phyloP scores from a whole-genome alignment of 2,113 vertebrate species.

The Dissostichus mawsoni region DNA sequence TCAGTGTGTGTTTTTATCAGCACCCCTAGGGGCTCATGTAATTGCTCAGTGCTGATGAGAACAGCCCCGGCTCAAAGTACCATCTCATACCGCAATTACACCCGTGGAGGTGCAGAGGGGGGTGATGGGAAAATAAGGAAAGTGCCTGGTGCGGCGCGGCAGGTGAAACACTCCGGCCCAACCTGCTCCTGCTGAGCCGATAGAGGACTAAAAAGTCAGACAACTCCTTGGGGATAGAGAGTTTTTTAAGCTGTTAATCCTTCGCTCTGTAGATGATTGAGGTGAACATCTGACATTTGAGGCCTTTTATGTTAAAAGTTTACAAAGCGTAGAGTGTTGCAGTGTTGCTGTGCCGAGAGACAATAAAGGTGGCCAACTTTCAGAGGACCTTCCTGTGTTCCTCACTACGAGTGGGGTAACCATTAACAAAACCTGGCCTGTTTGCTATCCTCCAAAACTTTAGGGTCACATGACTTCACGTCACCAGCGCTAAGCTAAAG shows the following conservation, averaged over 20 bases:
- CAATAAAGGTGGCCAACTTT: slow-evolving; percentile 40
- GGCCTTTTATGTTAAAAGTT: slow-evolving; percentile 55
- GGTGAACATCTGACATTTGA: slow-evolving; percentile 72
- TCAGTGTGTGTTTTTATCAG: slow-evolving; percentile 69
- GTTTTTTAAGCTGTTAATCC: slow-evolving; percentile 64
- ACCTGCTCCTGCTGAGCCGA: slow-evolving; percentile 31
- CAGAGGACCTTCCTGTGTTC: slow-evolving; percentile 3
- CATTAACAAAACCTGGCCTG: too few species aligned
- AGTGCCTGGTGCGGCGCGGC: not conserved
- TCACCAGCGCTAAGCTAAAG: too few species aligned
- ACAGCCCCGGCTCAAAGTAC: slow-evolving; percentile 57
- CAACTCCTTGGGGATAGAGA: slow-evolving; percentile 66
- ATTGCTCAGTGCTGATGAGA: slow-evolving; percentile 73
- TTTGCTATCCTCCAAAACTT: too few species aligned
- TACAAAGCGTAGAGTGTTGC: slow-evolving; percentile 15
- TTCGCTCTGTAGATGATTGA: slow-evolving; percentile 54
- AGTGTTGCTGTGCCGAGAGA: not conserved
- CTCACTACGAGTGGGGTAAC: too few species aligned
- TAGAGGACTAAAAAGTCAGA: slow-evolving; percentile 54
- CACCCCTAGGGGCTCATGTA: slow-evolving; percentile 59
- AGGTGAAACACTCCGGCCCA: slow-evolving; percentile 41
- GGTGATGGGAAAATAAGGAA: slow-evolving; percentile 36
- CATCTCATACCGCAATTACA: slow-evolving; percentile 64
- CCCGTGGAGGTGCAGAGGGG: slow-evolving; percentile 11
- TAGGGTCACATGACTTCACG: too few species aligned